phyloP scores from a whole-genome alignment of 2,888 invertebrate genomes.

The Tenthredo amoena region DNA sequence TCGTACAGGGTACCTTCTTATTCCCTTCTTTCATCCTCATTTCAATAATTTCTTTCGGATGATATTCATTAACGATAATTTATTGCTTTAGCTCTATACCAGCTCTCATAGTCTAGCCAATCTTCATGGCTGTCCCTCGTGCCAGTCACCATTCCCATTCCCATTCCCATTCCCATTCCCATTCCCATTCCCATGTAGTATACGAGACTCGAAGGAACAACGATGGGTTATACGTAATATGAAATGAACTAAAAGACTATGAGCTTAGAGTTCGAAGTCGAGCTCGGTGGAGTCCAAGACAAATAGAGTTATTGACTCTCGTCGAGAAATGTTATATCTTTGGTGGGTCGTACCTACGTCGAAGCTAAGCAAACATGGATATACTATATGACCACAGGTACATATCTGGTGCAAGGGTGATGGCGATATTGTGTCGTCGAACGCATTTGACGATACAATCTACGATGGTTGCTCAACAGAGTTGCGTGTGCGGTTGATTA shows the following conservation, averaged over 20 bases:
- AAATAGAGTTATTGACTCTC: slow-evolving; percentile 3
- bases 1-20: background rate
- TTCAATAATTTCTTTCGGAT: background rate
- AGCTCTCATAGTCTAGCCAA: background rate
- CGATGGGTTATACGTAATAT: background rate
- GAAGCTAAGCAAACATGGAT: background rate
- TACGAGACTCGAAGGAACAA: background rate
- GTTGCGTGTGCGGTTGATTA: slow-evolving; percentile 32
- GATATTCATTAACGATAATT: slow-evolving; percentile 5
- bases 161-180: background rate
- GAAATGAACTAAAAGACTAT: background rate
- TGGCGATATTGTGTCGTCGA: background rate
- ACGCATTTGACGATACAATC: slow-evolving; percentile 16
- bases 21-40: background rate
- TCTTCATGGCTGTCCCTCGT: background rate
- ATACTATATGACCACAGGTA: background rate
- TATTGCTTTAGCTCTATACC: background rate
- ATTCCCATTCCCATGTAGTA: background rate
- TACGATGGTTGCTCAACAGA: background rate
- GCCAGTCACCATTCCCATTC: slow-evolving; percentile 6
- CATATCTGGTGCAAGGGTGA: background rate
- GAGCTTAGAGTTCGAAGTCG: background rate
- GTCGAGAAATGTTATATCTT: background rate
- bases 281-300: background rate
- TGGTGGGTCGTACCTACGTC: background rate